Base-by-base conservation (phyloP, 2,888 invertebrate genomes). In the Coenonympha glycerion region DNA sequence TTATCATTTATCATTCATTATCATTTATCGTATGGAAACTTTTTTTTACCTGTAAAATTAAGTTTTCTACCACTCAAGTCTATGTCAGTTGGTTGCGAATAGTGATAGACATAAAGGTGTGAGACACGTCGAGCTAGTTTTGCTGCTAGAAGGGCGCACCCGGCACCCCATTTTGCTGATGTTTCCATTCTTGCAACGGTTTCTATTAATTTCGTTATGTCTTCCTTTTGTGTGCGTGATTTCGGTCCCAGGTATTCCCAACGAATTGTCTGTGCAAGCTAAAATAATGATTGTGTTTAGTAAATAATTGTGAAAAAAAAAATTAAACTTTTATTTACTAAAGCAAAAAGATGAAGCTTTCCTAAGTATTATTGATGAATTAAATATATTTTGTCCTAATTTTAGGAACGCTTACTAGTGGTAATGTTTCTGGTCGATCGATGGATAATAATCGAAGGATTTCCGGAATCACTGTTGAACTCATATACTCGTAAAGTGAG, bases 391-490 rank as follows among this genome's bases (percentile, higher is more conserved):
- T n/a, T n/a, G n/a, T n/a, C n/a, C n/a, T n/a, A n/a, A n/a, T n/a
- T n/a, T n/a, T n/a, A 9, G 22, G 11, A 26, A 13, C 31, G 57
- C 56, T 55, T 62, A 84, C 84, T 74, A 69, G 57, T 13, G 73
- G 59, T 39, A 74, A 54, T 22, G 64, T 59, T 52, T 73, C 72
- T 16, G 66, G 55, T 46, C 59, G 61, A 52, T 79, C 65, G 42
- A 82, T 60, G 33, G 76, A 71, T 48, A 82, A 72, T 53, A 71
- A 76, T 53, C 76, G 73, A 49, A 92, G 72, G 15, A 90, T 76
- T 61, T 89, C 86, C 0, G 91, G 91, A 60, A 93, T 82, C 46
- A 90, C 77, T 31, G 88, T 88, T 50, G 83, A 76, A 57, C 89
- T 89, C 34, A 90, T 84, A 62, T 90, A 91, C 51, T 89, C 86